Conservation (phyloP, 2,797 vertebrate genomes). For the Parambassis ranga region DNA sequence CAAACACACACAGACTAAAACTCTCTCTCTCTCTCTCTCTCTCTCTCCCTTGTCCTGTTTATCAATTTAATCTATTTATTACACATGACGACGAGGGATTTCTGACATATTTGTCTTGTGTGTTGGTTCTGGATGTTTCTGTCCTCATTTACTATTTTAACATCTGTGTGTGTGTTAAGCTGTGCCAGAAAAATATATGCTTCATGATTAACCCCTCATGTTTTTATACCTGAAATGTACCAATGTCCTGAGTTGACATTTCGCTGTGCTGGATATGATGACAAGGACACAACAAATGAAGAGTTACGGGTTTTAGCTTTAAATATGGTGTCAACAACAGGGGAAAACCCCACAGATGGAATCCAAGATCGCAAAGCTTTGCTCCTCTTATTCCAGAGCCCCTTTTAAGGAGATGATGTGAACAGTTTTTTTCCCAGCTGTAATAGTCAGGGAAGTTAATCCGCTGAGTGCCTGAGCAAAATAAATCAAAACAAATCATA, state of each 20-base stretch:
- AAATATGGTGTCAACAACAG: constrained; percentile 47
- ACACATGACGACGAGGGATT: constrained; percentile 12
- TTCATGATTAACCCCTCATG: background rate
- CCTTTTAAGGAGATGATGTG: constrained; percentile 76
- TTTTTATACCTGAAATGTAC: background rate
- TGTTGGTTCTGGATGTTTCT: background rate
- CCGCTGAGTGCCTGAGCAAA: constrained; percentile 75
- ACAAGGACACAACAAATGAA: background rate
- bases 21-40: background rate
- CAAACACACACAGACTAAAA: background rate
- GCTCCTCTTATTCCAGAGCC: constrained; percentile 56
- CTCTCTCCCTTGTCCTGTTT: constrained; percentile 10
- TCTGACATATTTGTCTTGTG: background rate
- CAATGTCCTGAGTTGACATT: no score
- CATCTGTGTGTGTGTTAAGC: background rate
- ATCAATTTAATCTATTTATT: constrained; percentile 35
- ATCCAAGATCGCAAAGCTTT: constrained; percentile 64
- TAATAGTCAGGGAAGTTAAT: constrained; percentile 73
- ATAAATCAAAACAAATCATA: constrained; percentile 61
- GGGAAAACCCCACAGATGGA: constrained; percentile 59
- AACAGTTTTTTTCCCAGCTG: constrained; percentile 55
- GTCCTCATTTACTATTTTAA: background rate
- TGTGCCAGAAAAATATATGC: background rate
- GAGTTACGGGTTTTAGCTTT: constrained; percentile 48
- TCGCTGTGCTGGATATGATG: background rate